Evolutionary conservation across 2,113 vertebrate genomes (phyloP).

Genomic region (Megaceryle maxima): DNA sequence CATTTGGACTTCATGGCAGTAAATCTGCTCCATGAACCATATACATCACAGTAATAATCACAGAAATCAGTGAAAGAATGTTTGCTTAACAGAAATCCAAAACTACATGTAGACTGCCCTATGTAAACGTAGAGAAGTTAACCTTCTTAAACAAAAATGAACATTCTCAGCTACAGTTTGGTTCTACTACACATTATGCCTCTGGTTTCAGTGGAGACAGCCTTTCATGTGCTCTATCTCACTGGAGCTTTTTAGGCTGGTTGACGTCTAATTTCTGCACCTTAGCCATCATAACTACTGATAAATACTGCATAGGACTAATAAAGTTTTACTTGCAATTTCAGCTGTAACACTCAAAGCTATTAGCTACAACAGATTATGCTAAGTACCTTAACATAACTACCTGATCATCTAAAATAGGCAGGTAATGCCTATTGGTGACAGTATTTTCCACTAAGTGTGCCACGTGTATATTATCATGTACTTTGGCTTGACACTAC

Average conservation of each 20-base stretch:
- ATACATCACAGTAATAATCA: neutral
- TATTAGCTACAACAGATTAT: neutral
- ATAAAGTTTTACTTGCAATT: neutral
- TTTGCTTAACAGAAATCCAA: neutral
- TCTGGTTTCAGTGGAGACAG: neutral
- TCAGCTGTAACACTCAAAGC: neutral
- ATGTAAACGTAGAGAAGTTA: neutral
- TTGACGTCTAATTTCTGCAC: neutral
- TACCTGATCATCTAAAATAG: neutral
- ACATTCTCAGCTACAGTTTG: neutral
- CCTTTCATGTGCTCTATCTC: neutral
- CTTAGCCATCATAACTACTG: neutral
- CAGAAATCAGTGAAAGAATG: neutral
- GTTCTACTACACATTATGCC: neutral
- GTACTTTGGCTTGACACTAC: neutral
- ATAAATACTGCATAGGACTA: neutral
- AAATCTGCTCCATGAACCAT: neutral
- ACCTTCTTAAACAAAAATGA: neutral
- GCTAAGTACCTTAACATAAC: neutral
- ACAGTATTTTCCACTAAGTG: neutral
- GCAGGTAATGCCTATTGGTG: neutral
- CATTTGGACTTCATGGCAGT: neutral
- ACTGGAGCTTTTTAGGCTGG: neutral
- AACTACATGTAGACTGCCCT: neutral
- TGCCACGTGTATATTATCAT: neutral